Base-by-base conservation (phyloP, 1,140 invertebrate species). In the Bombus waltoni region DNA sequence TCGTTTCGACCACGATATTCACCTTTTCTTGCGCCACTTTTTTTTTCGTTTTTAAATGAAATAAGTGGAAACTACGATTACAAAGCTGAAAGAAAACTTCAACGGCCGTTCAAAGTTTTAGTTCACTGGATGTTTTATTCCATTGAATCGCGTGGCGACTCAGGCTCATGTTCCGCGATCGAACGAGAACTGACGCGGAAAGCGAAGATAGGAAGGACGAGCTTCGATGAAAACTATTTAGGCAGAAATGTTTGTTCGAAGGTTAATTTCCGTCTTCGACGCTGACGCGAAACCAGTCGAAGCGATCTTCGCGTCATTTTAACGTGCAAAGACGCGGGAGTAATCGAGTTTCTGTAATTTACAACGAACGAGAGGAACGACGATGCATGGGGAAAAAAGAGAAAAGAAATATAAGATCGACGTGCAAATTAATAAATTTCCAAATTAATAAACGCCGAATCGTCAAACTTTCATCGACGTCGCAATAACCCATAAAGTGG, bases 261-360 rank as follows among this genome's bases (percentile, higher is more conserved):
- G 76, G 80, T 90, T 90, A 88, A 90, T 90, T 90, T 90, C 89
- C 89, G 89, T 59, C 75, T 73, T 72, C 25, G 40, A 75, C 18
- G 40, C 9, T 25, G 78, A 62, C 32, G 78, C 44, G 8, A 22
- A 75, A 65, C 53, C 44, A 65, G 32, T 44, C 32, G 70, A 35
- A 38, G n/a, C 59, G 74, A n/a, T 47, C 40, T 53, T 76, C 72
- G 42, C 42, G 72, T 87, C 88, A 71, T 32, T 59, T 68, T 59
- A 9, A 78, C 44, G 28, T 22, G 13, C 40, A 9, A 44, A 18
- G 13, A n/a, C 1, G 18, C 10, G n/a, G 0, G 8, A 32, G 28
- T 38, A 53, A 28, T 32, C 40, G n/a, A 86, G 18, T 9, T 47
- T 47, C 38, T 57, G 2, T 40, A 66, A 44, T 44, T 42, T 25